A percentile compares a stretch with the other conserved stretches of the same genome.
These are phyloP conservation scores for Eupelmus urozonus DNA, from an alignment of 2,888 invertebrate genomes.

Conservation along the genomic window DNA sequence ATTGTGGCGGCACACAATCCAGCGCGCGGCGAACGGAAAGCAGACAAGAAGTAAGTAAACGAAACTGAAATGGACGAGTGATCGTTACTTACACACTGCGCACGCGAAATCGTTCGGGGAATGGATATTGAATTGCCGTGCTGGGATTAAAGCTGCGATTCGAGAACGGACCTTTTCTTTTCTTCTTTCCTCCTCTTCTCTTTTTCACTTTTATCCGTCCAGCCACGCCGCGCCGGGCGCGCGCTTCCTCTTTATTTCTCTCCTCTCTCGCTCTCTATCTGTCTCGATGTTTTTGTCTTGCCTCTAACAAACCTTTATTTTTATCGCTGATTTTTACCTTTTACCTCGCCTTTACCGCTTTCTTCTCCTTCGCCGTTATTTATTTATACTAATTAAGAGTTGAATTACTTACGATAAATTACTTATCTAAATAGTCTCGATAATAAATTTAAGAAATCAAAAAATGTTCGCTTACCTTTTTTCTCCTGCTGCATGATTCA, in stretches of 20 bases:
- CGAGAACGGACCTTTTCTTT: slow-evolving; percentile 53
- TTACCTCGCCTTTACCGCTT: neutral
- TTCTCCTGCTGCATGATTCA: too few species aligned
- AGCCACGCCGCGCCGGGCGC: too few species aligned
- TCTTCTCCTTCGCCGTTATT: slow-evolving; percentile 6
- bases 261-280: slow-evolving; percentile 9
- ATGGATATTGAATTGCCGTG: slow-evolving; percentile 67
- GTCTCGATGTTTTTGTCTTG: slow-evolving; percentile 15
- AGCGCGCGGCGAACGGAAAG: neutral
- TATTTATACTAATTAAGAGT: slow-evolving; percentile 47
- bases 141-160: slow-evolving; percentile 64
- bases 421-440: slow-evolving; percentile 34
- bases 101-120: slow-evolving; percentile 65
- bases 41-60: slow-evolving; percentile 66
- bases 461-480: too few species aligned
- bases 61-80: slow-evolving; percentile 66
- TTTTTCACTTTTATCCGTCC: slow-evolving; percentile 35
- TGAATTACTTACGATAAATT: slow-evolving; percentile 37
- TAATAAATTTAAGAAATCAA: slow-evolving; percentile 16
- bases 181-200: slow-evolving; percentile 26
- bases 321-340: slow-evolving; percentile 20
- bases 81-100: slow-evolving; percentile 62
- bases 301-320: slow-evolving; percentile 42
- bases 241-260: slow-evolving; percentile 6
- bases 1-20: neutral